Evolutionary conservation across 2,888 invertebrate species (phyloP), one percentile per base, ranked within the genome.

Genomic region (Dasysyrphus tricinctus): DNA sequence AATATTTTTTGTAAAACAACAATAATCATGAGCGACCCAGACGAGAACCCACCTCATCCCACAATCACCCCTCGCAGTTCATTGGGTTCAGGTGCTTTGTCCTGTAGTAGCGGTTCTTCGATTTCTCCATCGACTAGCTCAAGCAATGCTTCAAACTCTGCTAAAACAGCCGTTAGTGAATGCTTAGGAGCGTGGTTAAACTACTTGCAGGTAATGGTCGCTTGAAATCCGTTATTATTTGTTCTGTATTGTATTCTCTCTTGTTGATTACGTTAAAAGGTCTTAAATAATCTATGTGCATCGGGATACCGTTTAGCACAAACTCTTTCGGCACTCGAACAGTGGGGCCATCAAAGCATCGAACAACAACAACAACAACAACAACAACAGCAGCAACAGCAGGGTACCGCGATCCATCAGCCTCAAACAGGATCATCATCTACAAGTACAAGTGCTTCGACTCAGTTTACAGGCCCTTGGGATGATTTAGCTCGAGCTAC

Each of bases 291-390:
- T 88, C 92, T 95, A 88, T 95, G 95, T 91, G 93, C 94, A 86
- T 94, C 95, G 80, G 95, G 95, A 59, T 94, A 94, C 89, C 94
- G 94, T 88, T 91, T 95, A 74, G 94, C 95, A 1, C 94, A 95
- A 90, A 94, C 94, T 4, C 91, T 95, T 80, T 93, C 93, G 72
- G 93, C 93, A 37, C 91, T 95, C 61, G 93, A 94, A 39, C 94
- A 94, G 90, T 93, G 93, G 89, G 89, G 89, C 0, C 88, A 89
- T 44, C 88, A 88, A 76, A 87, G 73, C 54, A 54, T 72, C 19
- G 90, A 90, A 16, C 88, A 88, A 24, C 82, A 81, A 29, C 49
- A 75, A 3, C 81, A 84, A 74, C 88, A 86, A 6, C 74, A 85
- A 14, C 42, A 42, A 14, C 61, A 63, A 4, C 61, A 34, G 8